Evolutionary conservation across 2,888 invertebrate genomes (phyloP), one percentile per base, ranked within the genome.

Genomic region (Crossocerus cetratus): DNA sequence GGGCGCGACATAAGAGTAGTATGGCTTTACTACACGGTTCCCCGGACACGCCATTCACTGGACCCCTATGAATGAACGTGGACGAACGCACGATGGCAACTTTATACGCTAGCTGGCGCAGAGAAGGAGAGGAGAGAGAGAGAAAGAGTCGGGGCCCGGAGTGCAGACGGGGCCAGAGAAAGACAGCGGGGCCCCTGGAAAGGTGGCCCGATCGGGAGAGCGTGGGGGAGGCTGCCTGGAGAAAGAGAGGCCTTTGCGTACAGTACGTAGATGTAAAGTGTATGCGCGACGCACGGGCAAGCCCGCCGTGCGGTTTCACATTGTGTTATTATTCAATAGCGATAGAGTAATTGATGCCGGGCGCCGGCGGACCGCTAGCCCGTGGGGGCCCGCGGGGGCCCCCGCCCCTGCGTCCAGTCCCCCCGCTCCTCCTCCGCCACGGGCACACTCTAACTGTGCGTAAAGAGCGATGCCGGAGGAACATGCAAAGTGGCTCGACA

Each of bases 41-140:
- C 82, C 82, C 32, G 32, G 77, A 84, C 78, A 80, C 84, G 83
- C 87, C 88, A 88, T 88, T 88, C 88, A 88, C 85, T 73, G 82
- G 82, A 78, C 81, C 83, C 82, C 86, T 86, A 87, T 89, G 89
- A 89, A 89, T 89, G 89, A 89, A 88, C 83, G 80, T 69, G 78
- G 72, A 80, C 82, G 80, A 83, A 86, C 82, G 82, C 82, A 83
- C 83, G 77, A 75, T 82, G 80, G 72, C 80, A 79, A 78, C 82
- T 82, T 81, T 81, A 81, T 82, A 82, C 81, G 66, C 66, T 49
- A 16, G 49, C 49, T 4, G 32, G 13, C 16, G 11, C 18, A 11
- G 22, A 5, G 54, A 32, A 57, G 53, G 44, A 44, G 43, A 20
- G 45, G 16, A 16, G 45, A 14, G 49, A 57, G 53, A 32, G 32